Conservation (phyloP, 1,140 invertebrate genomes). For the Nomia melanderi region DNA sequence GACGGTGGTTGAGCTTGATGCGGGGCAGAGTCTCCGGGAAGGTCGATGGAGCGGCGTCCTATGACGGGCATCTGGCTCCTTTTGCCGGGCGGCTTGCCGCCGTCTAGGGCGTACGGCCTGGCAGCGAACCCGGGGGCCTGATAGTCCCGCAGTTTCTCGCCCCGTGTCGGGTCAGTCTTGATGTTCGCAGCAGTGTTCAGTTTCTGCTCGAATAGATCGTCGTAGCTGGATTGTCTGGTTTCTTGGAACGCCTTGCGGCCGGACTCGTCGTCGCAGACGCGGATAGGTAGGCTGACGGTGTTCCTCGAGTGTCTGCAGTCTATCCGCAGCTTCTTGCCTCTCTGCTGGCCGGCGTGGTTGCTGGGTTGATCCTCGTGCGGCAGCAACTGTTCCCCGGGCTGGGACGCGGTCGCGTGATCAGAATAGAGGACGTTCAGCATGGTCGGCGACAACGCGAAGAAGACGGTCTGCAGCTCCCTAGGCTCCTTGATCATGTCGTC, state of each 20-base stretch:
- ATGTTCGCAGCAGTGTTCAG: slow-evolving; percentile 44
- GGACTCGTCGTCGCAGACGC: slow-evolving; percentile 49
- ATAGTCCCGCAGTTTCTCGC: slow-evolving; percentile 41
- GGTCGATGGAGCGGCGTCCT: slow-evolving; percentile 43
- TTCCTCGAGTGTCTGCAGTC: slow-evolving; percentile 53
- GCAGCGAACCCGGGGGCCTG: slow-evolving; percentile 41
- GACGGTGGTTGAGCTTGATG: slow-evolving; percentile 54
- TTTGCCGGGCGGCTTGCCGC: slow-evolving; percentile 51
- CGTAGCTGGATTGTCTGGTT: slow-evolving; percentile 55
- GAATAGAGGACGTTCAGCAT: slow-evolving; percentile 55
- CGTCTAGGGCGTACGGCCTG: slow-evolving; percentile 43
- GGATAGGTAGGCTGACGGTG: slow-evolving; percentile 55
- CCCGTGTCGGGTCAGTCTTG: slow-evolving; percentile 54
- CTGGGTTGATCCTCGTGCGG: slow-evolving; percentile 13
- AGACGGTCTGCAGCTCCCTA: slow-evolving; percentile 47
- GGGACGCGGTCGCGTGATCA: slow-evolving; percentile 23
- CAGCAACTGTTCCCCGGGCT: slow-evolving; percentile 16
- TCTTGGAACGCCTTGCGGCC: slow-evolving; percentile 49
- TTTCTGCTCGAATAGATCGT: slow-evolving; percentile 56
- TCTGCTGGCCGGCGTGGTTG: neutral
- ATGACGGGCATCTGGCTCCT: slow-evolving; percentile 43
- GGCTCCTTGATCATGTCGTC: slow-evolving; percentile 62
- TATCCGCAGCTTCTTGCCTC: slow-evolving; percentile 46
- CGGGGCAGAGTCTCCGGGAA: slow-evolving; percentile 25
- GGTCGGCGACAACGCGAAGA: slow-evolving; percentile 56